Evolutionary conservation across 1,140 invertebrate genomes (phyloP), one percentile per base, ranked within the genome.

Genomic region (Tetragonula clypearis): DNA sequence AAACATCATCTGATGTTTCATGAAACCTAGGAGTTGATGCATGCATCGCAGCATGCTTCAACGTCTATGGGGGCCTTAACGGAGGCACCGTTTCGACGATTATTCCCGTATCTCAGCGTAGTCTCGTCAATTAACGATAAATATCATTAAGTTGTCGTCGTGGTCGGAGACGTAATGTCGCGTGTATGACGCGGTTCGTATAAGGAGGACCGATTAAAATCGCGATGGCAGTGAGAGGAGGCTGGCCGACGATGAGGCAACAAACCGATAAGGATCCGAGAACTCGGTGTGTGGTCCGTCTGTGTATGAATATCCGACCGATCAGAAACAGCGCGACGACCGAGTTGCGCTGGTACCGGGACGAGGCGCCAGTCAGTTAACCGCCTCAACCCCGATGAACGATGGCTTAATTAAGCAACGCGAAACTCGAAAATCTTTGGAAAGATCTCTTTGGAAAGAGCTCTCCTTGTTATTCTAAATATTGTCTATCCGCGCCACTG

Each of bases 401-500:
- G 88, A 90, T 90, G 88, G 84, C 89, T 90, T 88, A 90, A 90
- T 90, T 90, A 90, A 90, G 73, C 79, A 75, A 79, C 86, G 81
- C 68, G 65, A 69, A 62, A 68, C 65, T 35, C 35, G 35, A 35
- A 86, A 78, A 73, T 74, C 80, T 79, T 56, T 19, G 23, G 60
- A 49, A 73, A 56, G 30, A 1, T 9, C 23, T 26, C 23, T n/a
- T 55, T 21, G 68, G 65, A n/a, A n/a, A n/a, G n/a, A 56, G 23
- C 1, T 9, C 23, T 26, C 23, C n/a, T 55, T 15, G 68, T 53
- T 81, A 26, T 55, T 71, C 55, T 82, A 66, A 17, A 81, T 23
- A 19, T 41, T 21, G 21, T 55, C 35, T 26, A 2, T n/a, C 14
- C 2, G 6, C 58, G 41, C 41, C 41, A 41, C 12, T n/a, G 5